Evolutionary conservation across 2,888 invertebrate genomes (phyloP).

Genomic region (Cinara cedri): DNA sequence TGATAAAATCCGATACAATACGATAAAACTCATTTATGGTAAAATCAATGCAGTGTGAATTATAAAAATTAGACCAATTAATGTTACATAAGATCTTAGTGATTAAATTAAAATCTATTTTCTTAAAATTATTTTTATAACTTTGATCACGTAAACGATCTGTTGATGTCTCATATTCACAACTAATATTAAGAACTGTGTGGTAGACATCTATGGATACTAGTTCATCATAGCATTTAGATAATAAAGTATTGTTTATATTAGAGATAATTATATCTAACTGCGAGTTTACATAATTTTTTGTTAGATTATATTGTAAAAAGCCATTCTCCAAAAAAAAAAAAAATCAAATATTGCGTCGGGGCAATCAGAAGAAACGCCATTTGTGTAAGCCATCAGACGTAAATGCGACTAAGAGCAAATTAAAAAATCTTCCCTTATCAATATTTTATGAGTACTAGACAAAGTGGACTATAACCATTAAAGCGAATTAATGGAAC

Average conservation of each 20-base stretch:
- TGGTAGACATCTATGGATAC: not conserved
- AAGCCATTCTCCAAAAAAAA: constrained; percentile 4
- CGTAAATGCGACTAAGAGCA: not conserved
- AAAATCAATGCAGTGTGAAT: not conserved
- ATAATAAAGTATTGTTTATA: not conserved
- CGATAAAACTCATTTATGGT: constrained; percentile 15
- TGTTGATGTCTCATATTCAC: not conserved
- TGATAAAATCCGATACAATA: not conserved
- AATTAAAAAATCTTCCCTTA: not conserved
- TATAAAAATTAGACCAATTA: not conserved
- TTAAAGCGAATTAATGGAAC: not conserved
- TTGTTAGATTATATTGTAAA: constrained; percentile 9
- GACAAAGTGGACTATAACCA: not conserved
- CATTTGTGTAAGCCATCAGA: not conserved
- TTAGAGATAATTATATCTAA: constrained; percentile 15
- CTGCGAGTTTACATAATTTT: not conserved
- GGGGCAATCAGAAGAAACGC: not conserved
- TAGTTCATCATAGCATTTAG: not conserved
- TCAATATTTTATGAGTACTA: not conserved
- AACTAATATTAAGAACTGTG: constrained; percentile 2
- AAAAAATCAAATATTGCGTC: not conserved
- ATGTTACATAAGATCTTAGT: not conserved
- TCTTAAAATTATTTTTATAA: constrained; percentile 21
- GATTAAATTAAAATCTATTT: not conserved
- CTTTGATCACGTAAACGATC: not conserved